A percentile compares a stretch with the other conserved stretches of the same genome.
phyloP scores from a whole-genome alignment of 1,140 invertebrate species.

The Apis mellifera region Amel_HAv3.1 CM009935.2:2222501-2223000 shows the following conservation, averaged over 20 bases:
- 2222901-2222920: not conserved
- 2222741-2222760: not conserved
- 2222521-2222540: slow-evolving; percentile 38
- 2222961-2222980: too few relatives aligned
- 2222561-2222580: slow-evolving; percentile 37
- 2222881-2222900: not conserved
- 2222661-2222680: not conserved
- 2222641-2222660: not conserved
- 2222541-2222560: not conserved
- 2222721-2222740: not conserved
- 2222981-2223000: not conserved
- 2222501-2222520: not conserved
- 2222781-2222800: slow-evolving; percentile 63
- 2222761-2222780: not conserved
- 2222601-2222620: too few relatives aligned
- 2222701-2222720: too few relatives aligned
- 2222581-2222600: not conserved
- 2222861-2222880: slow-evolving; percentile 38
- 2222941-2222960: slow-evolving; percentile 3
- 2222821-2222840: slow-evolving; percentile 67
- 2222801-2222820: slow-evolving; percentile 64
- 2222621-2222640: not conserved
- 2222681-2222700: not conserved
- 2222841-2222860: slow-evolving; percentile 63
- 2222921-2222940: slow-evolving; percentile 40